Percentiles rank a stretch among this genome's conserved stretches.
Conservation (phyloP, 2,113 vertebrate genomes). For the Chaetura pelagica region DNA sequence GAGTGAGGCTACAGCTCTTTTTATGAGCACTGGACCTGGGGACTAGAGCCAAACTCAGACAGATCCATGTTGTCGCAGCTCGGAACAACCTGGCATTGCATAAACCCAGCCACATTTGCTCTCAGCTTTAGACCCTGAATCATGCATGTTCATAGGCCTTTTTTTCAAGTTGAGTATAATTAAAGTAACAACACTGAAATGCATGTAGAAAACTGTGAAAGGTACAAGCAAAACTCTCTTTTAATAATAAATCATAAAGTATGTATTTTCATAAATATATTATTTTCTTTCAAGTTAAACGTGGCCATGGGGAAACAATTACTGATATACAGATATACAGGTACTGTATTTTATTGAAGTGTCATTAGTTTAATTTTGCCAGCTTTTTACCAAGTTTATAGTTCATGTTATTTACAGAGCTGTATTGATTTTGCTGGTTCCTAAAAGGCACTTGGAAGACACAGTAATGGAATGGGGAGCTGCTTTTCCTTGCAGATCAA, state of each 20-base stretch:
- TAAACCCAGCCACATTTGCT: background rate
- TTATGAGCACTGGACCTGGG: fast-evolving
- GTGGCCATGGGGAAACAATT: constrained; percentile 14
- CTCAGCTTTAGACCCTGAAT: background rate
- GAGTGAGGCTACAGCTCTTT: background rate
- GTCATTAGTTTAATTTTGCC: constrained; percentile 66
- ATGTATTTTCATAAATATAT: constrained; percentile 4
- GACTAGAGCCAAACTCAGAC: background rate
- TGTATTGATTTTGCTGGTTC: constrained; percentile 72
- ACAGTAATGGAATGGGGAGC: constrained; percentile 52
- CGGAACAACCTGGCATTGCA: background rate
- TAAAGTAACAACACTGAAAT: background rate
- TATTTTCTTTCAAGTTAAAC: constrained; percentile 36
- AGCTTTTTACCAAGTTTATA: constrained; percentile 68
- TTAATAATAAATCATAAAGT: background rate
- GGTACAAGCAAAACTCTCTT: background rate
- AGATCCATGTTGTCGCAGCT: fast-evolving
- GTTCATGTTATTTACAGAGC: constrained; percentile 79
- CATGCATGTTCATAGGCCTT: background rate
- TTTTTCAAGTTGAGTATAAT: background rate
- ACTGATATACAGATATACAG: background rate
- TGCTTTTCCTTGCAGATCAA: constrained; percentile 71
- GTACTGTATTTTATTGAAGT: background rate
- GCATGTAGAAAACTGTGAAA: background rate
- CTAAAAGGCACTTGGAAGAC: constrained; percentile 75